These are phyloP conservation scores for Channa maculata DNA, from an alignment of 2,113 vertebrate genomes.

Conservation along the genomic window DNA sequence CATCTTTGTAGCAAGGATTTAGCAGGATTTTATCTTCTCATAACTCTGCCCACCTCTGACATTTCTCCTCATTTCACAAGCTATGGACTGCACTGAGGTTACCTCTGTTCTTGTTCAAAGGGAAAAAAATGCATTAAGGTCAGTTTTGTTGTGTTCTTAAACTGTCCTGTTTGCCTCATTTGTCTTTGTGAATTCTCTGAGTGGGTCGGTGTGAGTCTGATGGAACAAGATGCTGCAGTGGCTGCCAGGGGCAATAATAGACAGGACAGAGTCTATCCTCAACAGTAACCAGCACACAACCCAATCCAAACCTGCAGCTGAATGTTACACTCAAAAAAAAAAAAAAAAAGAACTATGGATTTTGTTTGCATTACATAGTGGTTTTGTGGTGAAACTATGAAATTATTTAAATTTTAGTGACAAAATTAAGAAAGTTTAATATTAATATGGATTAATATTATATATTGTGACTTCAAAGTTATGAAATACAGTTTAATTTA, in stretches of 20 bases:
- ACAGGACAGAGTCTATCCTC: conserved; percentile 25
- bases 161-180: conserved; percentile 51
- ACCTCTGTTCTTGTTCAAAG: conserved; percentile 27
- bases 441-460: no score
- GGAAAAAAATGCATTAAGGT: conserved; percentile 24
- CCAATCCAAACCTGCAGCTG: conserved; percentile 34
- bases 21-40: conserved; percentile 16
- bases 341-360: no score
- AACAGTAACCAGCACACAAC: conserved; percentile 49
- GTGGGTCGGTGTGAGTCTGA: conserved; percentile 62
- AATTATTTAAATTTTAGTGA: no score
- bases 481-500: no score
- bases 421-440: no score
- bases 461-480: no score
- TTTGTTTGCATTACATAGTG: no score
- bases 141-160: conserved; percentile 40
- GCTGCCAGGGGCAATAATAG: conserved; percentile 58
- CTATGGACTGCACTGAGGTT: conserved; percentile 12
- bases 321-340: neutral
- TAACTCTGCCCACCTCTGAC: conserved; percentile 5
- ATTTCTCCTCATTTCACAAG: conserved; percentile 30
- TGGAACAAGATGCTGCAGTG: conserved; percentile 51
- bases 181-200: conserved; percentile 52
- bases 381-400: no score
- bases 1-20: conserved; percentile 1